Evolutionary conservation across 1,140 invertebrate species (phyloP).

Genomic region (Anoplophora glabripennis): DNA sequence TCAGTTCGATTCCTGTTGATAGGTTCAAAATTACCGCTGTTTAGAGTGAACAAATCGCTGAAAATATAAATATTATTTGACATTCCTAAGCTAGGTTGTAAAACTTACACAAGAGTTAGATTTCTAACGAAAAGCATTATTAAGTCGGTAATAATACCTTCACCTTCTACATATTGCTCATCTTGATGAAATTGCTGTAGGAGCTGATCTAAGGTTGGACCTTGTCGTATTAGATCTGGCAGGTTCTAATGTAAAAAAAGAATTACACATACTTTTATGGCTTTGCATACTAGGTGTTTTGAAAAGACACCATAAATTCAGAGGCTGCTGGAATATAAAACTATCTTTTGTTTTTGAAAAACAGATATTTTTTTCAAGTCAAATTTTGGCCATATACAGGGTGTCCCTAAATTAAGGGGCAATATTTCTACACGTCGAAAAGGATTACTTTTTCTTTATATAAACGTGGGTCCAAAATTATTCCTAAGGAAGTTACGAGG

Average conservation of each 20-base stretch:
- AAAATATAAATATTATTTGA: constrained; percentile 15
- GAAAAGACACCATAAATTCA: too few species aligned
- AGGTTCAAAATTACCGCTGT: constrained; percentile 36
- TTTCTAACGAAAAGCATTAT: constrained; percentile 47
- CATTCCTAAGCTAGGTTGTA: neutral
- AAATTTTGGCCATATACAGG: too few species aligned
- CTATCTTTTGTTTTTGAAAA: too few species aligned
- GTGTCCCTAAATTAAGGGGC: too few species aligned
- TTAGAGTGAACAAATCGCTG: constrained; percentile 39
- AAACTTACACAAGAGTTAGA: constrained; percentile 38
- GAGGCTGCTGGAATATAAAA: too few species aligned
- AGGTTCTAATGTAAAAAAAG: constrained; percentile 28
- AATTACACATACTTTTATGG: neutral
- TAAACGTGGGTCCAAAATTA: too few species aligned
- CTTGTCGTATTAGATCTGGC: constrained; percentile 27
- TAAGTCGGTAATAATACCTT: constrained; percentile 50
- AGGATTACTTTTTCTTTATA: too few species aligned
- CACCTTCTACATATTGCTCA: constrained; percentile 47
- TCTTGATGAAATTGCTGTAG: constrained; percentile 46
- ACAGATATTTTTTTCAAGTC: too few species aligned
- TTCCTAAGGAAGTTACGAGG: too few species aligned
- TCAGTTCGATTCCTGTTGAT: constrained; percentile 44
- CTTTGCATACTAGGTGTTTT: too few species aligned
- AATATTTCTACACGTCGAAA: too few species aligned
- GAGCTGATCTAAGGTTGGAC: constrained; percentile 51